phyloP scores from a whole-genome alignment of 2,797 vertebrate genomes.

The Coccyzus lansbergi region DNA sequence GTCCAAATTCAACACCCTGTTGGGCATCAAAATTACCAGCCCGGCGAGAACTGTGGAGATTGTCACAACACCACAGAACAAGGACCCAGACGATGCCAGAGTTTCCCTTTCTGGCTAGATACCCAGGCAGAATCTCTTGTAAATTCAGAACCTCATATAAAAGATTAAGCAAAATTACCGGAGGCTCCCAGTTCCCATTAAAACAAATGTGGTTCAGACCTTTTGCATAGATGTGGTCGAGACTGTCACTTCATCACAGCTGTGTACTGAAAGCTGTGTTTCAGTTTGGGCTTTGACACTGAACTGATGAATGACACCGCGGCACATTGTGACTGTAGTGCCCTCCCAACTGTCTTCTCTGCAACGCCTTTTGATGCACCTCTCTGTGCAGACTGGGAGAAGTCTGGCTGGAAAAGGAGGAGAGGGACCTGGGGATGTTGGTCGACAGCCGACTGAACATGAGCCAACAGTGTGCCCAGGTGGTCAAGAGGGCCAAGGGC shows the following conservation, averaged over 20 bases:
- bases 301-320: background rate
- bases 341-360: background rate
- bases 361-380: slow-evolving; percentile 33
- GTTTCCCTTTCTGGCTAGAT: slow-evolving; percentile 16
- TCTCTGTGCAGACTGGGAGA: no score
- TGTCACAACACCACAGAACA: background rate
- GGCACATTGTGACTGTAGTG: background rate
- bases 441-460: no score
- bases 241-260: slow-evolving; percentile 31
- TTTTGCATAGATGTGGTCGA: slow-evolving; percentile 4
- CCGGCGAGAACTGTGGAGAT: background rate
- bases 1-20: background rate
- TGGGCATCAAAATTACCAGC: background rate
- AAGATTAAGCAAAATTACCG: slow-evolving; percentile 1
- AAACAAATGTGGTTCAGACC: background rate
- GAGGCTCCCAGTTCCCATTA: background rate
- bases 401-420: no score
- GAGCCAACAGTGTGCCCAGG: no score
- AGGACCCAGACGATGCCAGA: background rate
- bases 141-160: slow-evolving; percentile 42
- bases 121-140: slow-evolving; percentile 6
- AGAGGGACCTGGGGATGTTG: no score
- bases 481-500: no score
- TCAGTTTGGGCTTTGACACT: slow-evolving; percentile 1
- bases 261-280: background rate